These are phyloP conservation scores for Cheilosia urbana DNA, from an alignment of 2,888 invertebrate genomes.

Conservation along the genomic window DNA sequence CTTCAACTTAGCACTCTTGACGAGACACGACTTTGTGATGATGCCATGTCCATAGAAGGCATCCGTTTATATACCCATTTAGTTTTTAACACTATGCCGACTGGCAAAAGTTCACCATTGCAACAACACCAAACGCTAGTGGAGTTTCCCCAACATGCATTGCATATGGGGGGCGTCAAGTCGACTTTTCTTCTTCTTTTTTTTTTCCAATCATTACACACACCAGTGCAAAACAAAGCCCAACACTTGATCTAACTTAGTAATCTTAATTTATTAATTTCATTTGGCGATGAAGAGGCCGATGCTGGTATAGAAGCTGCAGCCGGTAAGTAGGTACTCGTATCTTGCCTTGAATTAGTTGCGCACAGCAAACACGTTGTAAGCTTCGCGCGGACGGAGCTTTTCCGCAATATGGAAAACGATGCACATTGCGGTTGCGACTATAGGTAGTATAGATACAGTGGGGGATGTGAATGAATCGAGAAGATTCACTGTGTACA, in stretches of 20 bases:
- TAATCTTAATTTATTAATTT: conserved; percentile 74
- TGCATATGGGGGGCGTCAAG: conserved; percentile 66
- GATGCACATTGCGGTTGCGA: not conserved
- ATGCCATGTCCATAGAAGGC: conserved; percentile 72
- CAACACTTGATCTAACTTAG: conserved; percentile 68
- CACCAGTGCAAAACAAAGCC: conserved; percentile 20
- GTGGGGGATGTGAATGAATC: conserved; percentile 60
- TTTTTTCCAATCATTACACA: conserved; percentile 2
- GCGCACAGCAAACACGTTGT: conserved; percentile 34
- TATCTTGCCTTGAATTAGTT: conserved; percentile 68
- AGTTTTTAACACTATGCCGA: conserved; percentile 65
- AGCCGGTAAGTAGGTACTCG: conserved; percentile 36
- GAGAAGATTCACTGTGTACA: conserved; percentile 66
- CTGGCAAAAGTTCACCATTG: conserved; percentile 71
- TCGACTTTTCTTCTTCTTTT: conserved; percentile 28
- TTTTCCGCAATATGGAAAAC: conserved; percentile 59
- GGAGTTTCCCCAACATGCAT: conserved; percentile 50
- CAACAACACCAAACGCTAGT: conserved; percentile 43
- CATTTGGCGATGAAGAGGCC: conserved; percentile 24
- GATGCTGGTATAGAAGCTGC: conserved; percentile 13
- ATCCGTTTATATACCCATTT: conserved; percentile 74
- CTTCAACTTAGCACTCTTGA: conserved; percentile 43
- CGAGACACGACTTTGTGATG: conserved; percentile 70
- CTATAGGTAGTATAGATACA: too few relatives aligned
- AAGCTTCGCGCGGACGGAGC: conserved; percentile 60